phyloP scores from a whole-genome alignment of 2,113 vertebrate species.

The Sigmodon hispidus region DNA sequence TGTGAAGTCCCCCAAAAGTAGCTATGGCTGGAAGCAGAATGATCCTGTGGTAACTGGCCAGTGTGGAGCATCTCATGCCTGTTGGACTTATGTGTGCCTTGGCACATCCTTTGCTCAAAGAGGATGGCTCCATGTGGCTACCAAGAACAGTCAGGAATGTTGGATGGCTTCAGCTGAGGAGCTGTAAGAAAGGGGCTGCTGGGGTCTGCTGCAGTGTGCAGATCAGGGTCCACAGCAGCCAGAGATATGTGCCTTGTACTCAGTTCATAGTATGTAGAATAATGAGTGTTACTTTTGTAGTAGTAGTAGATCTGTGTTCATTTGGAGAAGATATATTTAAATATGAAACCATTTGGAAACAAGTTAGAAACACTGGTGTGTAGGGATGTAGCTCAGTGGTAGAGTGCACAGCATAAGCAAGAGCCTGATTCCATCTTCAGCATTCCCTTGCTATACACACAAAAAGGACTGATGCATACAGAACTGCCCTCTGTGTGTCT shows the following conservation, averaged over 20 bases:
- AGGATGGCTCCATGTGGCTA: background rate
- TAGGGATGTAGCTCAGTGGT: background rate
- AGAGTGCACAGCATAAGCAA: background rate
- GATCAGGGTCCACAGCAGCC: background rate
- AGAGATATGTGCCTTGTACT: no score
- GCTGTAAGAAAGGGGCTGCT: background rate
- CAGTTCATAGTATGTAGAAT: background rate
- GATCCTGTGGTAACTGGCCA: background rate
- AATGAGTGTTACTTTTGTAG: background rate
- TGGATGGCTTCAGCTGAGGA: background rate
- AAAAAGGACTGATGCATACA: accelerated
- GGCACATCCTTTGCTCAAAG: background rate
- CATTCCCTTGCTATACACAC: background rate
- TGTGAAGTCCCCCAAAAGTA: background rate
- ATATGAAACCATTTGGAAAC: background rate
- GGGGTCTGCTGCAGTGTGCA: background rate
- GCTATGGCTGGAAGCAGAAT: background rate
- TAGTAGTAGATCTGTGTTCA: background rate
- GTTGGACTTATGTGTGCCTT: background rate
- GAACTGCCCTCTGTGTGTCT: background rate
- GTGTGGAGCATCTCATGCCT: background rate
- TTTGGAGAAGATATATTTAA: background rate
- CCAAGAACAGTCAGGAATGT: background rate
- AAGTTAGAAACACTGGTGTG: accelerated
- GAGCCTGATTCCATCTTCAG: no score